phyloP scores from a whole-genome alignment of 2,888 invertebrate genomes.

The Campoletis raptor region DNA sequence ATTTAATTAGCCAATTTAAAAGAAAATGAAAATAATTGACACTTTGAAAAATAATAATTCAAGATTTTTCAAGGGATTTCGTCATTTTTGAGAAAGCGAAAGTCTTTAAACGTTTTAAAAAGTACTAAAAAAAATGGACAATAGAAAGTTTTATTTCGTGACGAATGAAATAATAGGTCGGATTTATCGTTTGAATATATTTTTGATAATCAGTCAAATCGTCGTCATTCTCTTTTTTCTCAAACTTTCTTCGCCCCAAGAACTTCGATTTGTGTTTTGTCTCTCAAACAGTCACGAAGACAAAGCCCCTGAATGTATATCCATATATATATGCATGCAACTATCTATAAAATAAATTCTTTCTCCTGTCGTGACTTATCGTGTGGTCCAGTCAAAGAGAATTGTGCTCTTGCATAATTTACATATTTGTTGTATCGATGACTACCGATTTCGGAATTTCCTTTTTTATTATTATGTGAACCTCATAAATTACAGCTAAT shows the following conservation, averaged over 20 bases:
- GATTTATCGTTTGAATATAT: conserved; percentile 42
- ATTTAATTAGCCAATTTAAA: not conserved
- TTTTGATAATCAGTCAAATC: conserved; percentile 50
- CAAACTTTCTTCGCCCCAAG: conserved; percentile 58
- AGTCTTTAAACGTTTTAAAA: not conserved
- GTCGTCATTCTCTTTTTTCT: conserved; percentile 12
- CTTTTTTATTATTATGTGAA: conserved; percentile 1
- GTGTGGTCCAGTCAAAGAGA: conserved; percentile 47
- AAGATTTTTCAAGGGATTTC: conserved; percentile 7
- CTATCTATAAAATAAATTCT: conserved; percentile 25
- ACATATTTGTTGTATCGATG: conserved; percentile 58
- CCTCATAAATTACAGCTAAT: conserved; percentile 35
- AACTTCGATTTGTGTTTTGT: conserved; percentile 46
- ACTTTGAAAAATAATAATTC: not conserved
- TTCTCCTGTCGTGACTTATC: conserved; percentile 62
- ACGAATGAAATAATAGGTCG: conserved; percentile 26
- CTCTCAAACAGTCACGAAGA: conserved; percentile 50
- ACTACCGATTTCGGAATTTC: conserved; percentile 50
- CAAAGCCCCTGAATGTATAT: conserved; percentile 3
- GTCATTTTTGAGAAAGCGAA: conserved; percentile 18
- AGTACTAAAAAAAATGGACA: not conserved
- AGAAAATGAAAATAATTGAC: conserved; percentile 3
- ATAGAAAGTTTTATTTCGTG: conserved; percentile 42
- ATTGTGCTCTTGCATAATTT: conserved; percentile 57
- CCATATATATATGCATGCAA: not conserved